Evolutionary conservation across 2,113 vertebrate genomes (phyloP), one percentile per base, ranked within the genome.

Genomic region (Equus przewalskii): DNA sequence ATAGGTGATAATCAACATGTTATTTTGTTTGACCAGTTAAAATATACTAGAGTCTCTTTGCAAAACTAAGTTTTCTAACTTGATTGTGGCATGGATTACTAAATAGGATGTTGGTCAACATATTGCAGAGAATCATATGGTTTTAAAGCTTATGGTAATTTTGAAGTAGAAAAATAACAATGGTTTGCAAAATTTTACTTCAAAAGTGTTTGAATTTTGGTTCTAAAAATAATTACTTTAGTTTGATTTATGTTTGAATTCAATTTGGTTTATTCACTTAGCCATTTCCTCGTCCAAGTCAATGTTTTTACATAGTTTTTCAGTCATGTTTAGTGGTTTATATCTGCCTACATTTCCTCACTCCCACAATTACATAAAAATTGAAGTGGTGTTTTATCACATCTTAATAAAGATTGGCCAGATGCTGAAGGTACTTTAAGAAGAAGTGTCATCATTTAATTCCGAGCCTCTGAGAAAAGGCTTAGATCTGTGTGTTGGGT

Each of bases 281-380:
- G n/a, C 18, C 6, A 70, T 80, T 97, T 92, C 7, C 3, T 75
- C 2, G 3, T 79, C 19, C 41, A 84, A 83, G 67, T 89, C 81
- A 82, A 2, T 92, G 62, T 62, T 96, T 92, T 96, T 80, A 81
- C 41, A 44, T 78, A 73, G 26, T 56, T 19, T 62, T 94, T 65
- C 73, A 21, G 30, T 67, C 49, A 44, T 41, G 54, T 46, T 94
- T 94, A 49, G 56, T 94, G 70, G 10, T 41, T 91, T 85, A 80
- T 73, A 76, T 76, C 8, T 2, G 90, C 54, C 16, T 46, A 64
- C 12, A 80, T 3, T 6, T 83, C 4, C 5, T 54, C 12, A 88
- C 33, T 90, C 14, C 9, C 18, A 94, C 78, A 60, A 11, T 92
- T 89, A 89, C 46, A 36, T 96, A 84, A 92, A 96, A 96, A 72